Conservation (phyloP, 1,140 invertebrate genomes). For the Rhysida immarginata region DNA sequence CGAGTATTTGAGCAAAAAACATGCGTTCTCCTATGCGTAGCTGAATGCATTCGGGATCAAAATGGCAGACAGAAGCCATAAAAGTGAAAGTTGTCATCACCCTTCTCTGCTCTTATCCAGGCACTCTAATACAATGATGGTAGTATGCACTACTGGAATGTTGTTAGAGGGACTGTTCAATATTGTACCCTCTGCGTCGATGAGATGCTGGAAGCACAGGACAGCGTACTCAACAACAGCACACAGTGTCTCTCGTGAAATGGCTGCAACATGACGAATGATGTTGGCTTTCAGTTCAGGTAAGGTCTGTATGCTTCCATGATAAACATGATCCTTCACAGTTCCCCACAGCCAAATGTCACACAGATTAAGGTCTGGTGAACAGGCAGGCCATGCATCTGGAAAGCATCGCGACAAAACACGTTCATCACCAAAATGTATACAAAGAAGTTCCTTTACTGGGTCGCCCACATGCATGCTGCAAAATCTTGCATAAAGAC, state of each 20-base stretch:
- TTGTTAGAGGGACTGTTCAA: not conserved
- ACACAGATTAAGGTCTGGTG: not conserved
- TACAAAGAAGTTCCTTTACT: not conserved
- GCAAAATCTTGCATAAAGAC: conserved; percentile 8
- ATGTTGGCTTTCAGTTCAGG: not conserved
- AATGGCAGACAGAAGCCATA: too few species aligned
- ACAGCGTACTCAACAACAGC: not conserved
- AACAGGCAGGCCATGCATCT: not conserved
- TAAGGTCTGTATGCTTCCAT: not conserved
- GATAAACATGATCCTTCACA: not conserved
- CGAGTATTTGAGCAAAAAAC: too few species aligned
- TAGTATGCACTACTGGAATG: not conserved
- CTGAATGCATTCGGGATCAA: too few species aligned
- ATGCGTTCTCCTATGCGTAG: too few species aligned
- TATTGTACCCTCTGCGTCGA: not conserved
- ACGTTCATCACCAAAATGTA: not conserved
- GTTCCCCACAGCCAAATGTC: not conserved
- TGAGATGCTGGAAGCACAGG: not conserved
- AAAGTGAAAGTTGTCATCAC: too few species aligned
- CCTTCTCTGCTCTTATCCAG: too few species aligned
- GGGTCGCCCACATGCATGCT: not conserved
- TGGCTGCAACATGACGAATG: not conserved
- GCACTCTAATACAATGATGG: too few species aligned
- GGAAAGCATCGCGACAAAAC: not conserved
- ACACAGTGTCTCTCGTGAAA: not conserved